Base-by-base conservation (phyloP, 2,797 vertebrate species). In the Molossus alvarezi region DNA sequence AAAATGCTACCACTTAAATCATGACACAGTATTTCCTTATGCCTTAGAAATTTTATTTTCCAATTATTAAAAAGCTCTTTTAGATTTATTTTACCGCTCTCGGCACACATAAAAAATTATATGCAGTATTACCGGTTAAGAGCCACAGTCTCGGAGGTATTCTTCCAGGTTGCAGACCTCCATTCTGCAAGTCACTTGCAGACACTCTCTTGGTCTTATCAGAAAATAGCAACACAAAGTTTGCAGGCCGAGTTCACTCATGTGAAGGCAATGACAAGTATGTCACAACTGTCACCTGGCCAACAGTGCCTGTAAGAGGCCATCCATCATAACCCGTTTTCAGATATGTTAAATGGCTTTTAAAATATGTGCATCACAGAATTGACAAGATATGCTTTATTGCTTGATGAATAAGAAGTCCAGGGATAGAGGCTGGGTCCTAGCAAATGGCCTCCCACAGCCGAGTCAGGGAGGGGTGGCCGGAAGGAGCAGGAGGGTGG, bases 41-140 rank as follows among this genome's bases (percentile, higher is more conserved):
- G 92, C 51, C 79, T 94, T 92, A 62, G 83, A 92, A 91, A 96
- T 95, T 94, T 97, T 97, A 97, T 96, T 96, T 97, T 95, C 92
- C 90, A 95, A 95, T 96, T 91, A 97, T 89, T 95, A 94, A 94
- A 96, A 96, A 82, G 51, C 60, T 95, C 82, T 88, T 93, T 89
- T 92, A 81, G 88, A 91, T 95, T 95, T 94, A 94, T 96, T 95
- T 95, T 89, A 96, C 91, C 33, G 45, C 69, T 93, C 57, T 89
- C 75, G 65, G 53, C 33, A 73, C 76, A 84, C 75, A 95, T 97
- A 90, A 97, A 96, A 97, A 95, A 94, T 87, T 48, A 94, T 62
- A 71, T 91, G 55, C 45, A 41, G 13, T 81, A 89, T 76, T 77
- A 87, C 45, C 23, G 6, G 48, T 86, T 80, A 94, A 88, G 62